A percentile compares a stretch with the other conserved stretches of the same genome.
phyloP scores from a whole-genome alignment of 2,797 vertebrate species.

The Chelmon rostratus region DNA sequence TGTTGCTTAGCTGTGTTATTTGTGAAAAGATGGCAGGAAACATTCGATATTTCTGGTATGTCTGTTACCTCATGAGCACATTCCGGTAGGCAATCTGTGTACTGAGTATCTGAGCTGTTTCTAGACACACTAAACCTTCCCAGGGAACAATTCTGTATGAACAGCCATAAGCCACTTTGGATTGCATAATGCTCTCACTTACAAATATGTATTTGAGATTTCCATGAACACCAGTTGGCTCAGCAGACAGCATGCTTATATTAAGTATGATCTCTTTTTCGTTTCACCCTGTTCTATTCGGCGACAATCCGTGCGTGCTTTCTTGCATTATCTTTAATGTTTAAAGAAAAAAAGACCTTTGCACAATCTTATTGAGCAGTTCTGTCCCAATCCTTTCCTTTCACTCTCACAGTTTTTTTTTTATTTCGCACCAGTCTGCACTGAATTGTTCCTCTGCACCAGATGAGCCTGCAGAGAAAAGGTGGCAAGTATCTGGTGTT shows the following conservation, averaged over 20 bases:
- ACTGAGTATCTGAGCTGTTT: conserved; percentile 51
- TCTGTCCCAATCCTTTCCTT: conserved; percentile 26
- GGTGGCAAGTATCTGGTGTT: conserved; percentile 27
- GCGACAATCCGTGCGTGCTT: conserved; percentile 51
- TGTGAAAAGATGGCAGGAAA: conserved; percentile 56
- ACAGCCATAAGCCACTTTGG: not conserved
- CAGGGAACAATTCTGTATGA: conserved; percentile 35
- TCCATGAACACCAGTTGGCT: conserved; percentile 30
- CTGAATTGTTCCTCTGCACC: conserved; percentile 67
- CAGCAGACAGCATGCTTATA: conserved; percentile 80
- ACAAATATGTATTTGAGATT: conserved; percentile 27
- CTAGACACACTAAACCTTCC: conserved; percentile 29
- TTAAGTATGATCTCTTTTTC: conserved; percentile 79
- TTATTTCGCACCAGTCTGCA: conserved; percentile 66
- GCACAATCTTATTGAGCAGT: conserved; percentile 58
- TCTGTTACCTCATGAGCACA: conserved; percentile 79
- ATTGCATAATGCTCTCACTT: not conserved
- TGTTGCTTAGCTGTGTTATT: conserved; percentile 30
- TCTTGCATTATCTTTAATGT: conserved; percentile 86
- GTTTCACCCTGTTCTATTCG: conserved; percentile 37
- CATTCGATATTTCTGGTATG: conserved; percentile 44
- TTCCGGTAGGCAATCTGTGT: conserved; percentile 67
- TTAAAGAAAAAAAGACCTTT: conserved; percentile 82
- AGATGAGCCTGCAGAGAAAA: conserved; percentile 48
- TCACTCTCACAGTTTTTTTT: not conserved